phyloP scores from a whole-genome alignment of 2,888 invertebrate species.

The Altica lythri region DNA sequence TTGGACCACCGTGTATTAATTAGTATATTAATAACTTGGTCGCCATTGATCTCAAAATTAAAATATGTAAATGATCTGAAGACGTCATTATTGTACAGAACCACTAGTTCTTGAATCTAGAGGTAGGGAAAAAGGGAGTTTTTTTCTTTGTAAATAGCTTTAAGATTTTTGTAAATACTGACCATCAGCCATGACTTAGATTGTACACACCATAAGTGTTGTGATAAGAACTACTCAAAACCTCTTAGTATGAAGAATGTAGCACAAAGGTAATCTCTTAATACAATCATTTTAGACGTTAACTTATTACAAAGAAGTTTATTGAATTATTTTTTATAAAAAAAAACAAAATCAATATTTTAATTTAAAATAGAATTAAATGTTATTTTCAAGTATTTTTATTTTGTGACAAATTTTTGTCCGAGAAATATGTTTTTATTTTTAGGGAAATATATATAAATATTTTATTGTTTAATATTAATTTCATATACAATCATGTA shows the following conservation, averaged over 20 bases:
- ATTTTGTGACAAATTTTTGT: no score
- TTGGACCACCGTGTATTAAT: constrained; percentile 6
- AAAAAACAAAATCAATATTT: no score
- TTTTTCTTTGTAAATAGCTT: constrained; percentile 51
- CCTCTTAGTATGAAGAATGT: constrained; percentile 40
- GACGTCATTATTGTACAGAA: constrained; percentile 44
- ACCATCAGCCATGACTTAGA: constrained; percentile 54
- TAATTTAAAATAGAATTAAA: no score
- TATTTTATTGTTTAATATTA: no score
- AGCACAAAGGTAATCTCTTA: constrained; percentile 37
- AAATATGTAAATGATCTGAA: constrained; percentile 47
- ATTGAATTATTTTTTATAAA: no score
- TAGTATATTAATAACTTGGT: constrained; percentile 39
- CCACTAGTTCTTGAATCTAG: constrained; percentile 43
- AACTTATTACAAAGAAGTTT: no score
- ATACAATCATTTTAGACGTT: constrained; percentile 23
- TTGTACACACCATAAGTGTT: constrained; percentile 44
- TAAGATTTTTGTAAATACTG: constrained; percentile 49
- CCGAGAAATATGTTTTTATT: no score
- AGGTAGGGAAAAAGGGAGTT: constrained; percentile 38
- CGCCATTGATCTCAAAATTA: constrained; percentile 55
- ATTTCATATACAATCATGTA: no score
- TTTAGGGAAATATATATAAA: no score
- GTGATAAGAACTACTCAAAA: constrained; percentile 47
- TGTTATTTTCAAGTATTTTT: no score